phyloP scores from a whole-genome alignment of 30 jellyfish, hydroid and myxozoan species.

The Hydra vulgaris region DNA sequence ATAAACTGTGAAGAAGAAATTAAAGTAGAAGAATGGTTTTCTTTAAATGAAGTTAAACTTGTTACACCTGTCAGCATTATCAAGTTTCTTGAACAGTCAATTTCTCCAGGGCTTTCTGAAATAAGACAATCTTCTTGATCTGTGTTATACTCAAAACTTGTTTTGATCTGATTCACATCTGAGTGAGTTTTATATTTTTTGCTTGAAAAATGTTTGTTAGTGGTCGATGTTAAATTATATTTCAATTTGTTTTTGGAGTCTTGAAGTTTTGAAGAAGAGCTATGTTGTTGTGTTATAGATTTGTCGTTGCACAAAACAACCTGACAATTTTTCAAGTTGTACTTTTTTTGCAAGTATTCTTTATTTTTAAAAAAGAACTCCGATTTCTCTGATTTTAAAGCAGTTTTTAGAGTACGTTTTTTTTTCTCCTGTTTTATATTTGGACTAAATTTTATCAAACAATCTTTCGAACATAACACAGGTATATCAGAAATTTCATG shows the following conservation, averaged over 20 bases:
- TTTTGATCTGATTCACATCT: background rate
- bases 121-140: background rate
- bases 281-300: background rate
- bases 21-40: background rate
- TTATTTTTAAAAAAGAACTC: too few species aligned
- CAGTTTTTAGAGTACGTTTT: background rate
- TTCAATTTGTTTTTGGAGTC: background rate
- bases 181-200: background rate
- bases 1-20: background rate
- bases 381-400: too few species aligned
- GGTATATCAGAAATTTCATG: background rate
- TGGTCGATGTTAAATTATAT: background rate
- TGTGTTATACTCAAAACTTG: background rate
- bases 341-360: background rate
- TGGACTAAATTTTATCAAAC: background rate
- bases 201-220: background rate
- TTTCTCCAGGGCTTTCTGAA: background rate
- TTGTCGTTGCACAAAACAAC: constrained; percentile 6
- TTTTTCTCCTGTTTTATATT: background rate
- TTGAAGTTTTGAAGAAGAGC: background rate
- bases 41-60: background rate
- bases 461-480: background rate
- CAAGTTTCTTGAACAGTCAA: background rate
- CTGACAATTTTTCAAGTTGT: constrained; percentile 5
- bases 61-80: background rate